Evolutionary conservation across 1,140 invertebrate species (phyloP), one percentile per base, ranked within the genome.

Genomic region (Drosophila dunni): DNA sequence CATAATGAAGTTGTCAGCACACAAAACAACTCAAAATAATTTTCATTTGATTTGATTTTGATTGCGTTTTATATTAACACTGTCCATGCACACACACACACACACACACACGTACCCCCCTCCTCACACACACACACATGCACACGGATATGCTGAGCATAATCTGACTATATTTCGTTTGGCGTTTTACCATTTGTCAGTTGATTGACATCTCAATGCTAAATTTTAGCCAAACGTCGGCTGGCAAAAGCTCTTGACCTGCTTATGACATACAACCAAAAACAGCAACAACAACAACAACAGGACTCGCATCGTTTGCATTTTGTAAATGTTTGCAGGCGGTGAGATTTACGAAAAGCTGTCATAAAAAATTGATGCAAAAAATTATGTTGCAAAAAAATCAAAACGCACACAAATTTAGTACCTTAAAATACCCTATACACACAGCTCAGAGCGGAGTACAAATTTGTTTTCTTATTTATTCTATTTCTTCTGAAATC

Each of bases 31-130:
- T 88, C 58, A 54, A 79, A 88, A 83, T 81, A 77, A 88, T 88
- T 88, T 88, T 88, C 83, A 88, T 88, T 88, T 88, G 83, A 88
- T 88, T 83, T 88, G 83, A 88, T 88, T 88, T 88, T 88, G 83
- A 88, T 88, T 88, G 73, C 79, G 66, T 88, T 89, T 78, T 83
- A 78, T 88, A 83, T 88, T 88, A 89, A 73, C 81, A 79, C 82
- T 61, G 56, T 17, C 69, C 63, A 66, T 13, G 24, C 48, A 36
- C 53, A 34, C 36, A 40, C 20, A 48, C 33, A 33, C 40, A 36
- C 33, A 33, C 34, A 50, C 51, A 34, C 34, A 51, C 36, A 57
- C 24, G 3, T 3, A 24, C 24, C 1, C 24, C 1, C 24, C 1
- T 24, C 24, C 11, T 8, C 36, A 51, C 72, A 58, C 70, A 75